phyloP scores from a whole-genome alignment of 2,797 vertebrate genomes.

The Mycteria americana region DNA sequence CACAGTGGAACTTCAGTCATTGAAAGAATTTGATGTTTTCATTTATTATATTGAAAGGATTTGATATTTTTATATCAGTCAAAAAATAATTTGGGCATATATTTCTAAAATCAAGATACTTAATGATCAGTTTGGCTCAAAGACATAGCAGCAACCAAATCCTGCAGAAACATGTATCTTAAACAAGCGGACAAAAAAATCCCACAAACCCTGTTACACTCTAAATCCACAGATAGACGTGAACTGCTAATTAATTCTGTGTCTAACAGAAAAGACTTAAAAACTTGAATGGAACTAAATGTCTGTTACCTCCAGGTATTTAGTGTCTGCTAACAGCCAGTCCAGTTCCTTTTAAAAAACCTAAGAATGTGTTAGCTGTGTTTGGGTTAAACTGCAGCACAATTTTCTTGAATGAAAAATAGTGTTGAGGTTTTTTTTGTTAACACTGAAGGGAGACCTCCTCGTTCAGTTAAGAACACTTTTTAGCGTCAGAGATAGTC shows the following conservation, averaged over 20 bases:
- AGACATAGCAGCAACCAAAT: constrained; percentile 9
- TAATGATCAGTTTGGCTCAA: constrained; percentile 18
- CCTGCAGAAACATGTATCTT: background rate
- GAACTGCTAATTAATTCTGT: constrained; percentile 71
- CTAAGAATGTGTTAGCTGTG: constrained; percentile 54
- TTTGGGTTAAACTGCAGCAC: constrained; percentile 61
- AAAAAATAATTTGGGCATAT: background rate
- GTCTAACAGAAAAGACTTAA: constrained; percentile 63
- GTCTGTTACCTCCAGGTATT: constrained; percentile 84
- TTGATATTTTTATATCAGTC: constrained; percentile 28
- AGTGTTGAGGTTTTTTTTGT: background rate
- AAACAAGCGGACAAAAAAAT: background rate
- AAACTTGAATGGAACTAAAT: constrained; percentile 79
- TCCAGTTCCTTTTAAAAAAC: constrained; percentile 72
- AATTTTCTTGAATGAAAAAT: background rate
- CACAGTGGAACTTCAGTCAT: constrained; percentile 44
- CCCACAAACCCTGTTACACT: constrained; percentile 60
- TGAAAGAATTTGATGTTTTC: constrained; percentile 25
- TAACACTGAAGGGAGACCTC: background rate
- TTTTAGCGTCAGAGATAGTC: background rate
- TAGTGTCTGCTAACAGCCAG: constrained; percentile 78
- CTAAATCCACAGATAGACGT: constrained; percentile 78
- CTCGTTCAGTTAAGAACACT: background rate
- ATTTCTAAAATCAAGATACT: constrained; percentile 34
- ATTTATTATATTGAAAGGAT: background rate